Evolutionary conservation across 2,113 vertebrate species (phyloP), one percentile per base, ranked within the genome.

Genomic region (Noctilio leporinus): DNA sequence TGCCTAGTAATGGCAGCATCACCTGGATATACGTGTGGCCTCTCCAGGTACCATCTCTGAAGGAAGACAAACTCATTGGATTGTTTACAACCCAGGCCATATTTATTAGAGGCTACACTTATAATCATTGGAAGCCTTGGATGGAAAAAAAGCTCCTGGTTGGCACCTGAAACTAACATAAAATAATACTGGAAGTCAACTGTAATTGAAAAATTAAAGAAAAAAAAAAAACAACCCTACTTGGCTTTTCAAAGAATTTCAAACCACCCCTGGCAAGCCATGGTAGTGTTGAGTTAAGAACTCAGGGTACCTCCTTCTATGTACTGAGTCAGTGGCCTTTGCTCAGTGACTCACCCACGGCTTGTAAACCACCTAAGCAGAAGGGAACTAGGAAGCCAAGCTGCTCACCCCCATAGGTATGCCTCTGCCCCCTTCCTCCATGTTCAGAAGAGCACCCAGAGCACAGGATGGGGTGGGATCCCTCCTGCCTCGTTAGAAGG

Each of bases 291-390:
- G 91, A 76, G 81, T 24, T 45, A 62, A 87, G 73, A 89, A 65
- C 47, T 1, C 5, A 47, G 55, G 57, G 49, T 16, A 4, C 76
- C 80, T 92, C 96, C 84, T 51, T 59, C 75, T 26, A 3, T 3
- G 3, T 14, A 72, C 90, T 95, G 92, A 92, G 90, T 95, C 94
- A 93, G 70, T n/a, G 83, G 89, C 92, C 88, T 96, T 91, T 92
- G 77, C 67, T 85, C 35, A 35, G 20, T 96, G 97, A 96, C 76
- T 96, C 95, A 96, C 43, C 17, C 0, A 7, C 20, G 86, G 93
- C 57, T 76, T 45, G 55, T 35, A 91, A 86, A 43, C 57, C 80
- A 87, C 90, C 70, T 90, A 82, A 92, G 43, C 43, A 38, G 28
- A 6, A 35, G 65, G 49, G 73, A 96, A 69, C 10, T 4, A 59